Base-by-base conservation (phyloP, 1,140 invertebrate genomes). In the Dendroctonus valens region DNA sequence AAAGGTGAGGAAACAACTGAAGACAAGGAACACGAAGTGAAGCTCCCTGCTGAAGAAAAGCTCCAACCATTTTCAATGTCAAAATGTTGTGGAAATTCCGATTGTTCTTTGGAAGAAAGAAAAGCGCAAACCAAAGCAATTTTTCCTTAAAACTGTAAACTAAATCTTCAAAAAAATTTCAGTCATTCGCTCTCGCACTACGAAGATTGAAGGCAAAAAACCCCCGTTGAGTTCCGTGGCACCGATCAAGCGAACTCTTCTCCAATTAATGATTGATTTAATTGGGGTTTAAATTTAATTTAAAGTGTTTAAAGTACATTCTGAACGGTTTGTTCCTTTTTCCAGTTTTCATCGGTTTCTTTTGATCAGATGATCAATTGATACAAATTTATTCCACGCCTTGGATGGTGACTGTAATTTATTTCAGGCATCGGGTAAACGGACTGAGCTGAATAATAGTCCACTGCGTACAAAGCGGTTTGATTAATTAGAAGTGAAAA, bases 191-290 rank as follows among this genome's bases (percentile, higher is more conserved):
- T 26, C 26, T 26, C 26, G 26, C 3, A 26, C 26, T 26, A 26
- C 3, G 3, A 26, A 26, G 26, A 26, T 26, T 3, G 26, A 26
- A 26, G 26, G 26, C 26, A 26, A 26, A 26, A 26, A 26, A 26
- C 26, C 26, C 26, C 26, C 26, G 26, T 26, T 26, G 26, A 26
- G 26, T 26, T 26, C 26, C 26, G 26, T 26, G 26, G 26, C 26
- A 26, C 26, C 26, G 26, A 26, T 26, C 26, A 26, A 26, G 26
- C 26, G 26, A 26, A 26, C 26, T 54, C 52, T 26, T 59, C 42
- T 48, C 52, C 52, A 65, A 65, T 65, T 65, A 65, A 65, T 58
- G 52, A 65, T 65, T 65, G 62, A 65, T 65, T 65, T 65, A 65
- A 65, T 65, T 65, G 62, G 46, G 41, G 15, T 65, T 57, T 50